phyloP scores from a whole-genome alignment of 2,113 vertebrate species.

The Chaetorhynchus papuensis region DNA sequence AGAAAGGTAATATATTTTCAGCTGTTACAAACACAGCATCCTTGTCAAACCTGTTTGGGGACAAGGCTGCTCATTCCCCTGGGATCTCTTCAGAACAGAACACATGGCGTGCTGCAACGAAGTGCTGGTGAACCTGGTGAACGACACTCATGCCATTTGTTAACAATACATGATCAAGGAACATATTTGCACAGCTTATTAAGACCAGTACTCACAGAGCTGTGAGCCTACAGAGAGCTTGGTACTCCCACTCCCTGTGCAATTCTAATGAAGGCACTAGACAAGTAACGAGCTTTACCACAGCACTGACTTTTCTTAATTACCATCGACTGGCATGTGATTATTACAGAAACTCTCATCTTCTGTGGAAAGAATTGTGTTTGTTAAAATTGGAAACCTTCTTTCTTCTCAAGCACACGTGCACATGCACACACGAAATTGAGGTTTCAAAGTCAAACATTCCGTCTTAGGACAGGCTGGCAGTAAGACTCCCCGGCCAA shows the following conservation, averaged over 20 bases:
- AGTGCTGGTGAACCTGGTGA: not conserved
- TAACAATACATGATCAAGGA: conserved; percentile 23
- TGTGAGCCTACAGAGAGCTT: not conserved
- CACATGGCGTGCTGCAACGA: not conserved
- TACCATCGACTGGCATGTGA: not conserved
- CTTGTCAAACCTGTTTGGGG: not conserved
- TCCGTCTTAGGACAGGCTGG: not conserved
- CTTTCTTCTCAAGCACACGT: not conserved
- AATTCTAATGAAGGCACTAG: not conserved
- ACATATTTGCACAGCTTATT: not conserved
- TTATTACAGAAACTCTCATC: not conserved
- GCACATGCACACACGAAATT: rapidly evolving
- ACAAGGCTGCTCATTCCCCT: not conserved
- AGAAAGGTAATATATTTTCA: not conserved
- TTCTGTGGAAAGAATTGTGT: not conserved
- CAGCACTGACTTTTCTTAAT: not conserved
- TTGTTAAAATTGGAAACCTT: not conserved
- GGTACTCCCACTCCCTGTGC: not conserved
- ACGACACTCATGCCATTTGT: not conserved
- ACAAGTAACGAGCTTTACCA: not conserved
- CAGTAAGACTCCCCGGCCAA: not conserved
- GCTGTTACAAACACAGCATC: not conserved
- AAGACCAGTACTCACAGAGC: not conserved
- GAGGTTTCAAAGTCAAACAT: not conserved
- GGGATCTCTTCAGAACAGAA: not conserved